phyloP scores from a whole-genome alignment of 1,140 invertebrate species.

The Sycobia sp. region DNA sequence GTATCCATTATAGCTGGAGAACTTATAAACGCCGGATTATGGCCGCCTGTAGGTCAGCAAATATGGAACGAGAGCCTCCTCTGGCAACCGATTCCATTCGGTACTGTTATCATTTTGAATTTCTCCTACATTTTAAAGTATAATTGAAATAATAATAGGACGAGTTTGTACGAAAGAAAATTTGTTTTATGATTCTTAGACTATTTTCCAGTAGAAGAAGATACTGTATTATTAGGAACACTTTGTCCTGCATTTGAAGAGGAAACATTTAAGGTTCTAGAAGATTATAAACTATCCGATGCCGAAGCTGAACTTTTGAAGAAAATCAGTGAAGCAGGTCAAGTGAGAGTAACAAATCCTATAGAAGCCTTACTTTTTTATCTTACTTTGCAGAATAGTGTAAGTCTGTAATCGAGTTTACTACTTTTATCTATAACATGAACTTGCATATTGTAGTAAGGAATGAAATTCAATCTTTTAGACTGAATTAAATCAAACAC shows the following conservation, averaged over 20 bases:
- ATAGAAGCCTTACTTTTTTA: slow-evolving; percentile 45
- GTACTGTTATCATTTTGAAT: slow-evolving; percentile 32
- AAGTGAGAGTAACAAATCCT: slow-evolving; percentile 38
- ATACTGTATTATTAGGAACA: slow-evolving; percentile 47
- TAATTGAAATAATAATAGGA: not conserved
- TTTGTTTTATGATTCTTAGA: slow-evolving; percentile 38
- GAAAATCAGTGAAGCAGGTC: slow-evolving; percentile 38
- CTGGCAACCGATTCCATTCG: slow-evolving; percentile 67
- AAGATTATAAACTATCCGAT: not conserved
- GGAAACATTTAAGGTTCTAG: slow-evolving; percentile 33
- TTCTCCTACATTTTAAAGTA: too few species aligned
- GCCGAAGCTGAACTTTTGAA: slow-evolving; percentile 37
- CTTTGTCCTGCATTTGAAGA: slow-evolving; percentile 47
- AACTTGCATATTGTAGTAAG: too few species aligned
- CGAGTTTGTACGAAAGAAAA: not conserved
- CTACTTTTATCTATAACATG: too few species aligned
- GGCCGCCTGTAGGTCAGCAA: slow-evolving; percentile 54
- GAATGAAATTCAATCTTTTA: too few species aligned
- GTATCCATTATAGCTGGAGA: slow-evolving; percentile 66
- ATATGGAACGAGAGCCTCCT: slow-evolving; percentile 54
- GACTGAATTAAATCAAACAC: slow-evolving; percentile 37
- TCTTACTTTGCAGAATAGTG: slow-evolving; percentile 46
- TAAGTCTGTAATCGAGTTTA: slow-evolving; percentile 34
- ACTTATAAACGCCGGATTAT: slow-evolving; percentile 64
- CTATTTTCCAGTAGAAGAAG: slow-evolving; percentile 38